A percentile compares a stretch with the other conserved stretches of the same genome.
Conservation (phyloP, 2,797 vertebrate species). For the Ptychadena robeensis region DNA sequence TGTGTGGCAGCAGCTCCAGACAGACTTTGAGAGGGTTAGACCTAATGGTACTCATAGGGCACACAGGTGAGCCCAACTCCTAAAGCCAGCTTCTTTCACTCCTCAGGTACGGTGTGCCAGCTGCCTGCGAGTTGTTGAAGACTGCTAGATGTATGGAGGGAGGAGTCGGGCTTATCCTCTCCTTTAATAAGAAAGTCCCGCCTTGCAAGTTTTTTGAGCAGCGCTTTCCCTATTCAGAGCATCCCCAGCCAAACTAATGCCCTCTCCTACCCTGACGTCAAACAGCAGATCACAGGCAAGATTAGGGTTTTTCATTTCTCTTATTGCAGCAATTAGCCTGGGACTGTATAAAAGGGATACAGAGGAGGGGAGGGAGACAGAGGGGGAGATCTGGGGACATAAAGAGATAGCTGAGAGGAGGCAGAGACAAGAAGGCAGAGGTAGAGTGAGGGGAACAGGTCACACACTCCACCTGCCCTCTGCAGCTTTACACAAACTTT, state of each 20-base stretch:
- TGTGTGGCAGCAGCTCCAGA: not conserved
- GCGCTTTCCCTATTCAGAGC: slow-evolving; percentile 82
- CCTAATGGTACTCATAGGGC: too few relatives aligned
- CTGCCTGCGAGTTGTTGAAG: slow-evolving; percentile 47
- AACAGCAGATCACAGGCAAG: slow-evolving; percentile 81
- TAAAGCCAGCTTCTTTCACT: not conserved
- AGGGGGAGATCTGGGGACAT: slow-evolving; percentile 74
- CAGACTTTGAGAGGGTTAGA: not conserved
- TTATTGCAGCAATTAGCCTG: slow-evolving; percentile 86
- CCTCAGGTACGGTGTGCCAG: slow-evolving; percentile 41
- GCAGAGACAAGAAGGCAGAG: slow-evolving; percentile 69
- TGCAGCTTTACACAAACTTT: not conserved
- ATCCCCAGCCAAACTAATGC: slow-evolving; percentile 84
- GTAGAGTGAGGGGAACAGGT: slow-evolving; percentile 1
- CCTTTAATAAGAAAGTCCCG: slow-evolving; percentile 60
- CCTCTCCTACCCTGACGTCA: slow-evolving; percentile 87
- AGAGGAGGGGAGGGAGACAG: slow-evolving; percentile 75
- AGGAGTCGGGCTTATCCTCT: slow-evolving; percentile 48
- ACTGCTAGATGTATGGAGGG: slow-evolving; percentile 49
- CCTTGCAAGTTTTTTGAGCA: slow-evolving; percentile 74
- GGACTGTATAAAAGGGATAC: slow-evolving; percentile 85
- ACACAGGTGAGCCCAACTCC: slow-evolving; percentile 2
- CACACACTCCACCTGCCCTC: not conserved
- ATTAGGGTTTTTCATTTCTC: slow-evolving; percentile 86
- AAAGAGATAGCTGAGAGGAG: slow-evolving; percentile 69